phyloP scores from a whole-genome alignment of 2,797 vertebrate species.

The Ataeniobius toweri region DNA sequence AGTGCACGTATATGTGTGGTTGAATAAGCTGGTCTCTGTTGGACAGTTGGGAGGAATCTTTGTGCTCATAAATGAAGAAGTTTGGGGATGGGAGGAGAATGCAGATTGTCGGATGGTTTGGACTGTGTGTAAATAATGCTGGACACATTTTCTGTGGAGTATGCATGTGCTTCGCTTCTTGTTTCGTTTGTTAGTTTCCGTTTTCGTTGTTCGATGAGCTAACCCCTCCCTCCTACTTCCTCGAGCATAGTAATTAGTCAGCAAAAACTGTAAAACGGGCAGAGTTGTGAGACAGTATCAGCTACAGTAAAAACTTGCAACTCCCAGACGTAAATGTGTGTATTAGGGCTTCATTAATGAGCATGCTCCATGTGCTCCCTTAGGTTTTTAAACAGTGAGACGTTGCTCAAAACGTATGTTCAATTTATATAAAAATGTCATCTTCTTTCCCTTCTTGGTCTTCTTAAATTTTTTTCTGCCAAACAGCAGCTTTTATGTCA shows the following conservation, averaged over 20 bases:
- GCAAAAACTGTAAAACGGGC: slow-evolving; percentile 11
- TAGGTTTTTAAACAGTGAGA: slow-evolving; percentile 7
- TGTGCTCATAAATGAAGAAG: not conserved
- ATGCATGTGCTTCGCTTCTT: not conserved
- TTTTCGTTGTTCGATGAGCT: too few relatives aligned
- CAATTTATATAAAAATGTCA: not conserved
- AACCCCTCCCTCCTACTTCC: too few relatives aligned
- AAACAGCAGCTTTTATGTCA: not conserved
- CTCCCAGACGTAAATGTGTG: slow-evolving; percentile 22
- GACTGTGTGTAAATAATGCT: not conserved
- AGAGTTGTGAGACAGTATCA: slow-evolving; percentile 12
- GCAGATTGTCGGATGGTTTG: slow-evolving; percentile 5
- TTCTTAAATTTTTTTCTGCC: not conserved
- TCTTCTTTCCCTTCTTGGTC: not conserved
- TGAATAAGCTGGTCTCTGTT: slow-evolving; percentile 16
- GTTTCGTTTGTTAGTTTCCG: not conserved
- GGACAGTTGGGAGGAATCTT: slow-evolving; percentile 11
- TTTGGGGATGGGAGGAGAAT: not conserved
- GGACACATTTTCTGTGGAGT: not conserved
- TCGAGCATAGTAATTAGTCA: slow-evolving; percentile 25
- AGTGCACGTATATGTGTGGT: not conserved
- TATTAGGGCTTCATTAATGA: slow-evolving; percentile 19
- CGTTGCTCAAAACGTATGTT: not conserved
- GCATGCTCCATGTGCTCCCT: slow-evolving; percentile 2
- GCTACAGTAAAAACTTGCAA: slow-evolving; percentile 6